Base-by-base conservation (phyloP, 2,797 vertebrate genomes). In the Clarias laeviceps region DNA sequence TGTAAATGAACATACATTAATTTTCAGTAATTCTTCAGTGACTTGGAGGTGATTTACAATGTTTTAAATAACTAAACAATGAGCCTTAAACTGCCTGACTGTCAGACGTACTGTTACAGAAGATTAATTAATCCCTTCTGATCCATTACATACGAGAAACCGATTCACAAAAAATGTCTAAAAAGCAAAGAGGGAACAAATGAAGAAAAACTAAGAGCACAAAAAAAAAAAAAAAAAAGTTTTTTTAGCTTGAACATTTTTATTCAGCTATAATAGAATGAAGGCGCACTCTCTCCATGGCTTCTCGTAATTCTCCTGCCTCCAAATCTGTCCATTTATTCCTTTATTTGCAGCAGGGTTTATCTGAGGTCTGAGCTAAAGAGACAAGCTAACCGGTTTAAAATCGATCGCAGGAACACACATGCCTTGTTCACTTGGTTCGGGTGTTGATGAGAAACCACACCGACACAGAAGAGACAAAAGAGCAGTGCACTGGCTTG, bases 331-430 rank as follows among this genome's bases (percentile, higher is more conserved):
- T 80, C 76, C 76, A 91, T 90, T 88, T 90, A 91, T 90, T 91
- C 83, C 87, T 88, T 88, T 84, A 88, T 80, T 73, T 84, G 40
- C 29, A 45, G 45, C 87, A 87, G 88, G 88, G 82, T 89, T 91
- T 87, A 89, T 93, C 90, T 29, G 1, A 87, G 77, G 88, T 89
- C 88, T 80, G 86, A 89, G 89, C 91, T 89, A 84, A 87, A 90
- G 82, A 34, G 66, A 82, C 88, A 59, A 77, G 32, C 82, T 91
- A 94, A 95, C 86, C 86, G 90, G 69, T 88, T 95, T 95, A 94
- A 82, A 87, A 94, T 95, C 29, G 94, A 94, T 91, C 69, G 29
- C 88, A 85, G 91, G 83, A 89, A 88, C 90, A 82, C 72, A 82
- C 80, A 90, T 88, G 56, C 79, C 68, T n/a, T 14, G 45, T 40